A percentile compares a stretch with the other conserved stretches of the same genome.
Evolutionary conservation across 2,797 vertebrate genomes (phyloP).

Genomic region (Sandelia bainsii): DNA sequence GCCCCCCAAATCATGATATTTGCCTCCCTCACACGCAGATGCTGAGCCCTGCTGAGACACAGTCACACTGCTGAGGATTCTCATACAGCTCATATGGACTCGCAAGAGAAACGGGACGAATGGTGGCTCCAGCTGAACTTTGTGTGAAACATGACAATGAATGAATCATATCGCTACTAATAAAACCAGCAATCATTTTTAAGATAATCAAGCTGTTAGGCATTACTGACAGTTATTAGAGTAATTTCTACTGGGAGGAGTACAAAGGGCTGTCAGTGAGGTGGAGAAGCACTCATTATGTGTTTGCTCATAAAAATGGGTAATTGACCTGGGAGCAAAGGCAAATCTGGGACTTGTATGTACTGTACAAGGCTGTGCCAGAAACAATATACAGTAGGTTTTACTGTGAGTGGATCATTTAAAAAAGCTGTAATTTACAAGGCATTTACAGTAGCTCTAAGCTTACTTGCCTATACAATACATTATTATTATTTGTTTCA

Average conservation of each 20-base stretch:
- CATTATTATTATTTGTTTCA: not conserved
- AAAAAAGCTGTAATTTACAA: not conserved
- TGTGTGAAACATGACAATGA: slow-evolving; percentile 52
- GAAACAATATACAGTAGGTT: not conserved
- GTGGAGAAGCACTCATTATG: slow-evolving; percentile 19
- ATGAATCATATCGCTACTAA: slow-evolving; percentile 59
- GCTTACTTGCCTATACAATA: not conserved
- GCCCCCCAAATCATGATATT: slow-evolving; percentile 54
- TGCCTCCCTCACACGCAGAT: slow-evolving; percentile 48
- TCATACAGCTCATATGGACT: slow-evolving; percentile 18
- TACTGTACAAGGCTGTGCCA: not conserved
- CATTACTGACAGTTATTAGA: slow-evolving; percentile 61
- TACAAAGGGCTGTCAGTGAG: slow-evolving; percentile 4
- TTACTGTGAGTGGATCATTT: not conserved
- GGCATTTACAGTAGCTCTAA: not conserved
- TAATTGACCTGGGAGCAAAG: slow-evolving; percentile 46
- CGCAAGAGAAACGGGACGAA: slow-evolving; percentile 47
- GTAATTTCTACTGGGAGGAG: slow-evolving; percentile 50
- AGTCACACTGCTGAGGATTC: slow-evolving; percentile 33
- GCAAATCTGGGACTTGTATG: slow-evolving; percentile 3
- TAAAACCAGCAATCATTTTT: slow-evolving; percentile 65
- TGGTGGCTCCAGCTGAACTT: slow-evolving; percentile 43
- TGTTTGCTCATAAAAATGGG: slow-evolving; percentile 53
- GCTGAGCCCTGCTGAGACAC: slow-evolving; percentile 49
- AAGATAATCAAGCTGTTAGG: slow-evolving; percentile 63